phyloP scores from a whole-genome alignment of 2,888 invertebrate species.

The Xylota segnis region DNA sequence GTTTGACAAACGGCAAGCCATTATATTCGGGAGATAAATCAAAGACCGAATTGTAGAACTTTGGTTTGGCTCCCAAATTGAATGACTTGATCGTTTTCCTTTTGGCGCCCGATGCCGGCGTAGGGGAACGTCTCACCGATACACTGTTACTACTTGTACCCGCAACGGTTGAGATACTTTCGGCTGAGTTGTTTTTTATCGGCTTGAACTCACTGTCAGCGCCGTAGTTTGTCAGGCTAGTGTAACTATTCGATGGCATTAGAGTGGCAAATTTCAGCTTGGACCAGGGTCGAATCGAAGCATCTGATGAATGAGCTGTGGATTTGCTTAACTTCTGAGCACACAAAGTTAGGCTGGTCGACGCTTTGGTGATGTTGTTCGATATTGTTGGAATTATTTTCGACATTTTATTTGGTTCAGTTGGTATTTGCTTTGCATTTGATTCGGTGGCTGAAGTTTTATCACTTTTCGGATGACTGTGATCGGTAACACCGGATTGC shows the following conservation, averaged over 20 bases:
- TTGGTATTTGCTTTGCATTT: slow-evolving; percentile 81
- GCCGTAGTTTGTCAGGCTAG: slow-evolving; percentile 82
- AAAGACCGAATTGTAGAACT: slow-evolving; percentile 93
- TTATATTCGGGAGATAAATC: slow-evolving; percentile 95
- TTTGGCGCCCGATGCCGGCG: slow-evolving; percentile 34
- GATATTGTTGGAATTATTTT: slow-evolving; percentile 81
- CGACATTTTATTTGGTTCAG: slow-evolving; percentile 83
- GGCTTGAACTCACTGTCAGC: slow-evolving; percentile 80
- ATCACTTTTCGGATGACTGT: slow-evolving; percentile 39
- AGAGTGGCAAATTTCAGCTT: slow-evolving; percentile 90
- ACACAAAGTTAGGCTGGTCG: slow-evolving; percentile 68
- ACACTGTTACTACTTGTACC: slow-evolving; percentile 68
- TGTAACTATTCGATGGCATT: slow-evolving; percentile 83
- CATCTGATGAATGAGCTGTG: slow-evolving; percentile 82
- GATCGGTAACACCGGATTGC: slow-evolving; percentile 82
- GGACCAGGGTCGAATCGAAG: slow-evolving; percentile 88
- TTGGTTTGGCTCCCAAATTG: slow-evolving; percentile 81
- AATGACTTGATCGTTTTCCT: slow-evolving; percentile 65
- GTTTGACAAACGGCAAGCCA: slow-evolving; percentile 94
- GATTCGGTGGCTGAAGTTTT: slow-evolving; percentile 68
- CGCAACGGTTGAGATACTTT: slow-evolving; percentile 78
- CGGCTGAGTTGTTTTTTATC: slow-evolving; percentile 80
- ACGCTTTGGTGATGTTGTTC: slow-evolving; percentile 79
- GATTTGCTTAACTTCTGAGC: slow-evolving; percentile 67
- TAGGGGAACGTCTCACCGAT: slow-evolving; percentile 34